Evolutionary conservation across 2,113 vertebrate species (phyloP), one percentile per base, ranked within the genome.

Genomic region (Vulpes lagopus): DNA sequence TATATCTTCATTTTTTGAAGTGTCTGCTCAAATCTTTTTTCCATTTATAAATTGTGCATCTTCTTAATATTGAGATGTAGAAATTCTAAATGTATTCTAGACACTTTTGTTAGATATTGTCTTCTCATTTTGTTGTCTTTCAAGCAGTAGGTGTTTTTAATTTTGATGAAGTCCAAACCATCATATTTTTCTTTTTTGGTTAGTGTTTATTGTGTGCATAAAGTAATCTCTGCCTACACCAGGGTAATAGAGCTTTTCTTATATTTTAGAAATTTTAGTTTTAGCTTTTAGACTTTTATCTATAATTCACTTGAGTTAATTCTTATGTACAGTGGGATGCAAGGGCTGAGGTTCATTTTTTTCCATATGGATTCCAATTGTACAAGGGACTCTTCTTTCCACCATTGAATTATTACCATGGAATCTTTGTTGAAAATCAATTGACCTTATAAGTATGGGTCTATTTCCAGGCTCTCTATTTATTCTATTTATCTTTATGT

Each of bases 391-490:
- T 67, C 16, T 43, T 89, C 38, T 86, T 80, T 81, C 27, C 59
- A 7, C 11, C 59, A 62, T 35, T 91, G 94, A 82, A 82, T 76
- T 84, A 82, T 76, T 84, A 79, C 62, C 16, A 64, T 69, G 74
- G 51, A 71, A 17, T 22, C 16, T 74, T 90, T 81, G 22, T 93
- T 91, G 35, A 79, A 96, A 93, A 86, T 76, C 86, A 93, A 43
- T n/a, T 86, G 57, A 38, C 57, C 38, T 35, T 59, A 11, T 74
- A 86, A 67, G 10, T 85, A 27, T 59, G 27, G 15, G 55, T 81
- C 80, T 84, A 22, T 80, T 81, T 91, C 67, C 25, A 76, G 62
- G 27, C n/a, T 81, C 65, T 81, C 55, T 62, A 25, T 79, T 81
- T 60, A 64, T 74, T 89, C 16, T 79, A n/a, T 86, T 91, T 86